Evolutionary conservation across 2,113 vertebrate genomes (phyloP), one percentile per base, ranked within the genome.

Genomic region (Colaptes auratus): DNA sequence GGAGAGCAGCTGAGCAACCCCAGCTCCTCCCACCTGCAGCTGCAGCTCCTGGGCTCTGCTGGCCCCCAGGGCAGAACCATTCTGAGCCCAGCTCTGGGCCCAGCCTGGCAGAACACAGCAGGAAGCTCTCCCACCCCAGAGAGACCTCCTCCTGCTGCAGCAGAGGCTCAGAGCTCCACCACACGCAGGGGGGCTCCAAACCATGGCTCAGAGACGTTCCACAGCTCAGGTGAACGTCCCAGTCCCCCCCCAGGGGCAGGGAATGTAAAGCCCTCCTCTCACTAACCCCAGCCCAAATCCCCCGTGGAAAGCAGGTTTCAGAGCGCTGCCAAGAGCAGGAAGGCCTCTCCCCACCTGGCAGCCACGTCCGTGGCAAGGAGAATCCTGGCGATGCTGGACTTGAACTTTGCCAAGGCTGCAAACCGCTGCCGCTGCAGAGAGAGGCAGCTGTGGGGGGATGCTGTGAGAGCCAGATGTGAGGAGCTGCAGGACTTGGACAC

Each of bases 301-400:
- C 6, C 19, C 1, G 56, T 0, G 16, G 39, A 10, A 5, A 44
- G 42, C 42, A 44, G 42, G 42, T 15, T 16, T 13, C 42, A 42
- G 42, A 15, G 12, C 42, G 5, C 42, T 44, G 42, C 5, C 42
- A 16, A 44, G 39, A 12, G 39, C 10, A 39, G 39, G 39, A 39
- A 1, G 0, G 1, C 9, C 16, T 14, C 12, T 10, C 4, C 91
- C 81, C 76, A 99, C 99, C 99, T 98, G 65, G 99, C 92, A 48
- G 99, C 99, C 4, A 99, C 99, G 0, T 99, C 99, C 0, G 99
- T 99, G 0, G 99, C 99, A 2, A 99, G 98, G 42, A 99, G 98
- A 93, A 99, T 99, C 96, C 98, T 99, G 96, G 98, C 99, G 97
- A 99, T 98, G 75, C 99, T 99, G 86, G 99, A 99, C 77, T 99